phyloP scores from a whole-genome alignment of 53 echinoderm and acorn worm species.

The Echinarachnius parma region DNA sequence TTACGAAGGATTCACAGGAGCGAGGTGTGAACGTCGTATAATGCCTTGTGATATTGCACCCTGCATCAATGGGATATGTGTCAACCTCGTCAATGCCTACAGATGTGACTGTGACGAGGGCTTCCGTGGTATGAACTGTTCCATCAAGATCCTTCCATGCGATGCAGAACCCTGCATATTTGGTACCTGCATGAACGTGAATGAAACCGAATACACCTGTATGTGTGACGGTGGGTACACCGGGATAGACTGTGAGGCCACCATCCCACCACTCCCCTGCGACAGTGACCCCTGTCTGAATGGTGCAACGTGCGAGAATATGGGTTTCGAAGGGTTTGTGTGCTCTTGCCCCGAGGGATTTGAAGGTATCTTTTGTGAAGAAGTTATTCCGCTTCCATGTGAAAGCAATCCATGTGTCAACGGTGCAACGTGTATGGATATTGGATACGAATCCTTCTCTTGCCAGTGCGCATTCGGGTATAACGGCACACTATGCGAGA shows the following conservation, averaged over 20 bases:
- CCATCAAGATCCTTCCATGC: conserved; percentile 59
- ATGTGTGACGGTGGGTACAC: conserved; percentile 60
- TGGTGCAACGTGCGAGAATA: conserved; percentile 50
- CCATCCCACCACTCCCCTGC: conserved; percentile 60
- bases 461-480: conserved; percentile 63
- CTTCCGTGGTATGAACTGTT: conserved; percentile 62
- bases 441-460: conserved; percentile 24
- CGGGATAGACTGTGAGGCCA: conserved; percentile 61
- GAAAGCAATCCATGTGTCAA: conserved; percentile 66
- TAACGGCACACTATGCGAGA: conserved; percentile 65
- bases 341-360: conserved; percentile 57
- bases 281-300: conserved; percentile 77
- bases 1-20: conserved; percentile 65
- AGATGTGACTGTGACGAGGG: conserved; percentile 66
- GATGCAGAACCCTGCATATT: conserved; percentile 63
- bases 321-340: conserved; percentile 40
- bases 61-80: conserved; percentile 66
- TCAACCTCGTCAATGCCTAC: conserved; percentile 54
- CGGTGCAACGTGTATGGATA: conserved; percentile 51
- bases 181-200: conserved; percentile 60
- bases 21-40: conserved; percentile 58
- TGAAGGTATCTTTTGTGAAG: conserved; percentile 63
- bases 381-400: conserved; percentile 55
- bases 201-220: conserved; percentile 52
- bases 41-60: conserved; percentile 82